Evolutionary conservation across 2,113 vertebrate genomes (phyloP), one percentile per base, ranked within the genome.

Genomic region (Procavia capensis): DNA sequence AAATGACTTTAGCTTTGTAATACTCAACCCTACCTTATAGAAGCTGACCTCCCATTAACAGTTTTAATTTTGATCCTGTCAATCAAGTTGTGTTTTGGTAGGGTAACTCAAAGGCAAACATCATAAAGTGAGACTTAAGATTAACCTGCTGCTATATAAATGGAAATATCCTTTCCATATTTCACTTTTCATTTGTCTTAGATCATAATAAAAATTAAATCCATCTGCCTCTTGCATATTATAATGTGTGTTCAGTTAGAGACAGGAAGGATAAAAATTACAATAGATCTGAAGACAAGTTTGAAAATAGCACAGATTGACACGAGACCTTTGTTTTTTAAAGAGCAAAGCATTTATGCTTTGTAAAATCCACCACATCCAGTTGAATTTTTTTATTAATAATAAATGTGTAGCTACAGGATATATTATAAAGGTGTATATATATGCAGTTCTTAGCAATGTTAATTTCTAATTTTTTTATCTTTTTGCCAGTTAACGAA

Each of bases 51-150:
- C 93, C 57, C 25, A 72, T 93, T 76, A 89, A 83, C 22, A 57
- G 43, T 81, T 97, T 97, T 96, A 88, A 96, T 97, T 95, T 96
- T 85, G 80, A 78, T 64, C 54, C 75, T 84, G 83, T 94, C 90
- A 79, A 76, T 95, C 94, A 88, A 88, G 82, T 74, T 80, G 47
- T 93, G 91, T 94, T 94, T 96, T 88, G 95, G 89, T 70, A 92
- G 16, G 45, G 36, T 95, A 92, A 75, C 82, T 94, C 96, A 92
- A 93, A 94, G 85, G 78, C 94, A 97, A 96, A 94, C 91, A 97
- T 86, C 79, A 95, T 96, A 97, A 97, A 97, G 81, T 39, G 90
- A 79, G 83, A 75, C 72, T 94, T 96, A 78, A 97, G 80, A 91
- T 86, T 87, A 96, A 88, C 68, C 92, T 94, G 88, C 79, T 93